Evolutionary conservation across 2,113 vertebrate genomes (phyloP).

Genomic region (Panthera uncia): DNA sequence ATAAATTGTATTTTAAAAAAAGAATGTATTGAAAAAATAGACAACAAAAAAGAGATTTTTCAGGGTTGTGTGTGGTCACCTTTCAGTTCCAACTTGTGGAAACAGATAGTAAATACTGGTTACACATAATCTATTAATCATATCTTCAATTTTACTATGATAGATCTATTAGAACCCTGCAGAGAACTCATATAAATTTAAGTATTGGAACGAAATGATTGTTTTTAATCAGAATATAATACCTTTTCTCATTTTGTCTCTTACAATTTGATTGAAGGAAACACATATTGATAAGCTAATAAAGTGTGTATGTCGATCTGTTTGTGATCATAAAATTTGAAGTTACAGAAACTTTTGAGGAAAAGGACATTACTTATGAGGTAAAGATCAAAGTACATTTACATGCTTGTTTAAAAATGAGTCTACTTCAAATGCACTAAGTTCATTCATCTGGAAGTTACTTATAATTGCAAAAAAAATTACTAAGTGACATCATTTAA

Average conservation of each 20-base stretch:
- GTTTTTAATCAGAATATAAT: neutral
- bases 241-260: neutral
- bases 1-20: neutral
- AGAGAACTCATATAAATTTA: neutral
- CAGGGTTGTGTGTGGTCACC: neutral
- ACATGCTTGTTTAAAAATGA: neutral
- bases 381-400: neutral
- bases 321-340: neutral
- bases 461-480: neutral
- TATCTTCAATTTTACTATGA: neutral
- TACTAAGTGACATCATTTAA: neutral
- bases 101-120: neutral
- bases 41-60: neutral
- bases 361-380: neutral
- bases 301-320: neutral
- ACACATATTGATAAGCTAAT: neutral
- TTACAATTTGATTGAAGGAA: neutral
- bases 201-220: neutral
- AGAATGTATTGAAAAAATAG: neutral
- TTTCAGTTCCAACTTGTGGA: neutral
- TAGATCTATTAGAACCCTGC: neutral
- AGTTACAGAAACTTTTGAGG: neutral
- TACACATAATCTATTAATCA: neutral
- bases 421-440: neutral
- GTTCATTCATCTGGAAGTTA: neutral